These are phyloP conservation scores for Drosophila repleta DNA, from an alignment of 1,140 invertebrate species.

Conservation along the genomic window DNA sequence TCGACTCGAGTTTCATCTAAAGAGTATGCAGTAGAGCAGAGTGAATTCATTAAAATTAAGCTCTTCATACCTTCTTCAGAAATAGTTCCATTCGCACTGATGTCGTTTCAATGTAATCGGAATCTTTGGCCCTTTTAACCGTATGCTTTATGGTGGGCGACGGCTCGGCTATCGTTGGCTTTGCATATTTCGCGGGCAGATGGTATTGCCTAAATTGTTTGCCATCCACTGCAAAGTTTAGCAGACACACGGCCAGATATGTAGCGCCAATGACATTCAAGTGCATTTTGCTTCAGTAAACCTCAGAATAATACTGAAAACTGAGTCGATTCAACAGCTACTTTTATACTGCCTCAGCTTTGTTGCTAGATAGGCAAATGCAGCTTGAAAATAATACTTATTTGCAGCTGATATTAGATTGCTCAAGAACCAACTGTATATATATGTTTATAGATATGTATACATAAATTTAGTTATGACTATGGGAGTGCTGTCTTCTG, in stretches of 20 bases:
- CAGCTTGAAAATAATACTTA: background rate
- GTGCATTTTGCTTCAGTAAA: background rate
- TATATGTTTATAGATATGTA: no score
- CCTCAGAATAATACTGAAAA: no score
- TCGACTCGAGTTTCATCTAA: background rate
- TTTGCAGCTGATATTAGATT: background rate
- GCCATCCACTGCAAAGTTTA: background rate
- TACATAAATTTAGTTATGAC: no score
- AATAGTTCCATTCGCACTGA: background rate
- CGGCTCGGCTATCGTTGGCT: no score
- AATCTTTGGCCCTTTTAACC: no score
- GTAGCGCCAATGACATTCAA: background rate
- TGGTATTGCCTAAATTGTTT: no score
- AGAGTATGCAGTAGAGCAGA: background rate
- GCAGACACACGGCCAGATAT: background rate
- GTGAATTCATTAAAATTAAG: no score
- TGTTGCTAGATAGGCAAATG: background rate
- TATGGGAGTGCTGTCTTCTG: no score
- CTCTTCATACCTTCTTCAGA: background rate
- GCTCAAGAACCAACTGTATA: background rate
- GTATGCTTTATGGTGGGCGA: no score
- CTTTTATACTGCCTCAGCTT: background rate
- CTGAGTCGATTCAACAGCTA: background rate
- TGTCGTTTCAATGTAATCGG: no score
- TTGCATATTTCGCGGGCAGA: no score